Percentiles rank a stretch among this genome's conserved stretches.
Evolutionary conservation across 2,113 vertebrate species (phyloP).

Genomic region (Centropus bengalensis): DNA sequence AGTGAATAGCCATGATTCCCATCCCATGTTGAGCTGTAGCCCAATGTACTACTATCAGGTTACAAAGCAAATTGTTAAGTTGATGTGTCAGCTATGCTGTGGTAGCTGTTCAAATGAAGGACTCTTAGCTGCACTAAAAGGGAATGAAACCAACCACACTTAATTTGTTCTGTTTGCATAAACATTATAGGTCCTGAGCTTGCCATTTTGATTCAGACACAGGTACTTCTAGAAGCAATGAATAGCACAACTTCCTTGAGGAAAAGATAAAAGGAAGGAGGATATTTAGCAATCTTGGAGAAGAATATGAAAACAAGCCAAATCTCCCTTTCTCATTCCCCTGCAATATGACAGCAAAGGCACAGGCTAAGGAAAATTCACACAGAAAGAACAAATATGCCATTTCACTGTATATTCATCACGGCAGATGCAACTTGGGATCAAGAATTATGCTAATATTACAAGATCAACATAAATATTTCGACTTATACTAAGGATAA

Average conservation of each 20-base stretch:
- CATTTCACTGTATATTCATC: not conserved
- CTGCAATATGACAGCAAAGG: not conserved
- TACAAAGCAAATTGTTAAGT: not conserved
- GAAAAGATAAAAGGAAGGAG: not conserved
- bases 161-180: not conserved
- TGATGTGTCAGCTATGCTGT: slow-evolving; percentile 12
- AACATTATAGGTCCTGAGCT: not conserved
- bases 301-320: not conserved
- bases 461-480: slow-evolving; percentile 6
- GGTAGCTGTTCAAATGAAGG: not conserved
- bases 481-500: not conserved
- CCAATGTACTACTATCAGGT: not conserved
- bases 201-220: not conserved
- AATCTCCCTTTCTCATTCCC: not conserved
- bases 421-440: not conserved
- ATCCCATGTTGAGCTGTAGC: slow-evolving; percentile 1
- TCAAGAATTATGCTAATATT: not conserved
- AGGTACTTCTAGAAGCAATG: not conserved
- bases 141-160: not conserved
- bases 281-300: not conserved
- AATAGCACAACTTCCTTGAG: not conserved
- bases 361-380: not conserved
- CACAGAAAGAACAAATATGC: not conserved
- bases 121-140: not conserved
- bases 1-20: not conserved